Base-by-base conservation (phyloP, 2,888 invertebrate genomes). In the Drosophila macrospina region DNA sequence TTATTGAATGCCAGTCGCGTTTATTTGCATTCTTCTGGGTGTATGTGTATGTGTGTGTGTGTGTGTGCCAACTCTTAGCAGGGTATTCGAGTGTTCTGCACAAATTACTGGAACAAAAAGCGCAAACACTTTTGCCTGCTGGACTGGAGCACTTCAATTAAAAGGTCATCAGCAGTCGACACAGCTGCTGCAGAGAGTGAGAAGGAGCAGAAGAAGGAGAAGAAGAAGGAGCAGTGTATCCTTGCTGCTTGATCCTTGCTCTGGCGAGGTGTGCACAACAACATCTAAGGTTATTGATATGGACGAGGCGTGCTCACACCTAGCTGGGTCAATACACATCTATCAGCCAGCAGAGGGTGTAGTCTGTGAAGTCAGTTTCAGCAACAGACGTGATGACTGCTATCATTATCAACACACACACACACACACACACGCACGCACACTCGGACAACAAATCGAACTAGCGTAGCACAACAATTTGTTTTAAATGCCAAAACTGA, bases 151-250 rank as follows among this genome's bases (percentile, higher is more conserved):
- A 86, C 86, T 88, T 85, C 90, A 91, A 90, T 91, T 91, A 90
- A 88, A 89, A 89, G 87, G 83, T 79, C 90, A 91, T 90, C 90
- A 90, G 65, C 84, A 86, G 86, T 84, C 83, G 78, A 74, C 85
- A 89, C 86, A 86, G 86, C 79, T 89, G 86, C 72, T 69, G 85
- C 59, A 60, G 50, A 50, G 42, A 10, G 15, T n/a, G 5, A 20
- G n/a, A 28, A 20, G 16, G 10, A 11, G 28, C 28, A 7, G 6
- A 5, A 11, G 24, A 44, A 2, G 10, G 5, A 26, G 42, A 26
- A n/a, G n/a, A n/a, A n/a, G 42, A 28, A 6, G 13, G 11, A n/a
- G n/a, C n/a, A n/a, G n/a, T n/a, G n/a, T n/a, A n/a, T n/a, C n/a
- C n/a, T n/a, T n/a, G n/a, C n/a, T n/a, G n/a, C n/a, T n/a, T n/a